Base-by-base conservation (phyloP, 2,113 vertebrate species). In the Xenus cinereus region DNA sequence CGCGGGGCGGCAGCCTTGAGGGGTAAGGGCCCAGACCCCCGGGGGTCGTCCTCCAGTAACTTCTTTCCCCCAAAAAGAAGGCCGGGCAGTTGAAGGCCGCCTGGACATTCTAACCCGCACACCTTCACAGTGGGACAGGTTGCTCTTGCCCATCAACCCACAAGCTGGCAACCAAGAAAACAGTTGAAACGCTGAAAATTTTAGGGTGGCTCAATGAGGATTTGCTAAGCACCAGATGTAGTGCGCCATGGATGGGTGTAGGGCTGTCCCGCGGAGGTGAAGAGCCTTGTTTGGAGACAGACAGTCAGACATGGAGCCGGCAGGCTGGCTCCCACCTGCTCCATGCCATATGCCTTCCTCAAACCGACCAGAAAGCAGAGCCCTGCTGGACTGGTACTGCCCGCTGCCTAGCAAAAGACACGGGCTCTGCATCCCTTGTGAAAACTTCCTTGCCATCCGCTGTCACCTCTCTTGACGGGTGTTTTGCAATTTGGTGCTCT, bases 391-490 rank as follows among this genome's bases (percentile, higher is more conserved):
- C 26, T 9, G 30, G 2, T 26, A 14, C 11, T 2, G 22, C 28
- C 0, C 1, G 5, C 74, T 26, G 51, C 12, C 66, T 10, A 9
- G 66, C 50, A 78, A 26, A 56, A 45, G 51, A 22, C 66, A 63
- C 3, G 3, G 75, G n/a, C 39, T 54, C 78, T 14, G 46, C 78
- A 41, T 60, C 74, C 32, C 85, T 24, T 12, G 4, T 20, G 60
- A 39, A 48, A 74, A 93, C 66, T 59, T 71, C 45, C 69, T 41
- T 15, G 22, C 50, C 39, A 68, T 33, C 83, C 26, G 54, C 73
- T 20, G 9, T 14, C 6, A 4, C 8, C 0, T 66, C 64, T 84
- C 69, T 14, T 12, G 37, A 26, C 0, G 14, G 32, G 14, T 8
- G 32, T 32, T 93, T 71, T 30, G 72, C 73, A 53, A 26, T 20